Conservation (phyloP, 2,888 invertebrate species). For the Macropis europaea region DNA sequence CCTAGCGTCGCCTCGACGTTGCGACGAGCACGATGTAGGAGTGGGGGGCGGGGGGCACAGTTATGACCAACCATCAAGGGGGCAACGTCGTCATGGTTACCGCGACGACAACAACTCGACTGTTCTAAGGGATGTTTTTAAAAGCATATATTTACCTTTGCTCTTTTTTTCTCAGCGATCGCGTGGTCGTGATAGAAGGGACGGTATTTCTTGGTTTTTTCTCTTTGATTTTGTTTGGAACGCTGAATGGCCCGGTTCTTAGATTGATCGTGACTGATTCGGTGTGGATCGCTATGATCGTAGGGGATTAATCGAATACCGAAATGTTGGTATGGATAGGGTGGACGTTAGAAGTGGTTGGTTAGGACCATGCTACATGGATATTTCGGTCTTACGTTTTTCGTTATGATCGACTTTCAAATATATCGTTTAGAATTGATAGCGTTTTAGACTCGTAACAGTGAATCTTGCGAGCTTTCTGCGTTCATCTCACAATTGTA, state of each 20-base stretch:
- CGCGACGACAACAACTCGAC: conserved; percentile 77
- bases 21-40: conserved; percentile 19
- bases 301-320: not conserved
- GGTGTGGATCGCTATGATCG: not conserved
- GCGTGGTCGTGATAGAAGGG: conserved; percentile 32
- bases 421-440: not conserved
- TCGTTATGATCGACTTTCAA: not conserved
- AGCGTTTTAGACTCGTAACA: not conserved
- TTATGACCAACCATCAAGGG: conserved; percentile 76
- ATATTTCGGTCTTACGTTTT: not conserved
- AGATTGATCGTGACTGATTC: not conserved
- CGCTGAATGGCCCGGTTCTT: conserved; percentile 9
- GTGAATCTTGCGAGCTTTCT: conserved; percentile 7
- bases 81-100: conserved; percentile 77
- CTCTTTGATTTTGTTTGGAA: not conserved
- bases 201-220: conserved; percentile 1
- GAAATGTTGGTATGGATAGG: not conserved
- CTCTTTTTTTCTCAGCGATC: conserved; percentile 43
- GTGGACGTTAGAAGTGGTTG: not conserved
- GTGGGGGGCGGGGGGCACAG: conserved; percentile 58
- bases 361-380: not conserved
- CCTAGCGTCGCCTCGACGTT: conserved; percentile 65
- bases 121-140: conserved; percentile 72
- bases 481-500: not conserved
- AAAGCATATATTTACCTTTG: conserved; percentile 57